Percentiles rank a stretch among this genome's conserved stretches.
Evolutionary conservation across 2,113 vertebrate genomes (phyloP).

Genomic region (Taurulus bubalis): DNA sequence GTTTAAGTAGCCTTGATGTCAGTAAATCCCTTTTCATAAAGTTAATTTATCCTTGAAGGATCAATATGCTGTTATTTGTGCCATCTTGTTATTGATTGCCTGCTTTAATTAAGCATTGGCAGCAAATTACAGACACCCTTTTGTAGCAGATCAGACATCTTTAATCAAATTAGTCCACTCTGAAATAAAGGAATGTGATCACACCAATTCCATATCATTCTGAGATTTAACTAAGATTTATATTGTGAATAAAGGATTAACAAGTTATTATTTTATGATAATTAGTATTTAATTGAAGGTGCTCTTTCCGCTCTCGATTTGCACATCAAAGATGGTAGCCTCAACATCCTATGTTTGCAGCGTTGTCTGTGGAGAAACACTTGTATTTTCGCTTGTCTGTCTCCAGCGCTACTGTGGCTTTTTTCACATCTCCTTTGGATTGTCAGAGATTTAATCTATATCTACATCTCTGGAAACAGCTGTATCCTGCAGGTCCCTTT

Average conservation of each 20-base stretch:
- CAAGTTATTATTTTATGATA: constrained; percentile 1
- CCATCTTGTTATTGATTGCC: constrained; percentile 24
- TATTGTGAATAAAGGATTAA: constrained; percentile 3
- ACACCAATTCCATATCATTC: not conserved
- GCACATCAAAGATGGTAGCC: not conserved
- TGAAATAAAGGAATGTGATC: not conserved
- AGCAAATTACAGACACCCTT: not conserved
- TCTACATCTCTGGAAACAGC: constrained; percentile 21
- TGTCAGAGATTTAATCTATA: constrained; percentile 3
- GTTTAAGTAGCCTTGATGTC: constrained; percentile 14
- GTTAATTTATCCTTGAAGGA: constrained; percentile 23
- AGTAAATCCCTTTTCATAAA: constrained; percentile 8
- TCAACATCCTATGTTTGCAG: not conserved
- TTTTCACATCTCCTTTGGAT: not conserved
- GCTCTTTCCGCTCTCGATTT: not conserved
- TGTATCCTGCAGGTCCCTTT: not conserved
- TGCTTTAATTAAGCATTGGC: constrained; percentile 11
- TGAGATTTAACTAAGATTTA: constrained; percentile 4
- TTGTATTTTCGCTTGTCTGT: constrained; percentile 8
- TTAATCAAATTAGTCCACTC: constrained; percentile 20
- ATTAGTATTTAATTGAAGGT: not conserved
- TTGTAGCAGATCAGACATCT: constrained; percentile 13
- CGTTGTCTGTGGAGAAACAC: not conserved
- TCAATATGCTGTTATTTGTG: constrained; percentile 17
- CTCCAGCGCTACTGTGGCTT: not conserved